Conservation (phyloP, 2,888 invertebrate species). For the Thera obeliscata region DNA sequence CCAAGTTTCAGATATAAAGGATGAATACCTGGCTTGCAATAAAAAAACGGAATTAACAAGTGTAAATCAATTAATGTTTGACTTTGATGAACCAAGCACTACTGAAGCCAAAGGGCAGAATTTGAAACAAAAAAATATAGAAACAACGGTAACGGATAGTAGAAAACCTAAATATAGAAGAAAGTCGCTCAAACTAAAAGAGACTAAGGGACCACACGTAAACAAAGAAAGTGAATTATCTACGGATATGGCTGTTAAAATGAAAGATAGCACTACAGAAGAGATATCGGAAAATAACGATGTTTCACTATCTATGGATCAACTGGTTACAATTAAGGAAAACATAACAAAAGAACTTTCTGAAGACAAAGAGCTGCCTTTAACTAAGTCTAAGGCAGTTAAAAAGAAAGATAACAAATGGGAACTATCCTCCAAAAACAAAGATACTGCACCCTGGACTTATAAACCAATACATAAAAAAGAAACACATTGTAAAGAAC, state of each 20-base stretch:
- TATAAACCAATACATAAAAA: slow-evolving; percentile 27
- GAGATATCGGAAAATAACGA: slow-evolving; percentile 10
- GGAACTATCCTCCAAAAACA: slow-evolving; percentile 38
- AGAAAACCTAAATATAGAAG: slow-evolving; percentile 54
- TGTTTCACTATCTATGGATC: slow-evolving; percentile 23
- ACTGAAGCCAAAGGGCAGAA: not conserved
- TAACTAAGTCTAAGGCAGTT: slow-evolving; percentile 1
- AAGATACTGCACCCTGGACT: slow-evolving; percentile 17
- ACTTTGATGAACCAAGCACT: slow-evolving; percentile 9
- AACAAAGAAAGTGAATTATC: slow-evolving; percentile 35
- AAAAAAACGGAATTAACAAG: not conserved
- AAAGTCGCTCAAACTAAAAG: slow-evolving; percentile 48
- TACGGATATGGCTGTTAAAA: slow-evolving; percentile 17
- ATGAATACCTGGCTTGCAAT: not conserved
- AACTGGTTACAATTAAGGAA: slow-evolving; percentile 15
- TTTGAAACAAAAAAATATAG: slow-evolving; percentile 13
- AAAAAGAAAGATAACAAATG: slow-evolving; percentile 32
- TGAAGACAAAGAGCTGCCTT: not conserved
- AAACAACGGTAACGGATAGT: slow-evolving; percentile 25
- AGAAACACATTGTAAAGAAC: slow-evolving; percentile 30
- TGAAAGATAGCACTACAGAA: slow-evolving; percentile 11
- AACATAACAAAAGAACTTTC: slow-evolving; percentile 11
- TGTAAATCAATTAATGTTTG: slow-evolving; percentile 4
- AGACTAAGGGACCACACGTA: slow-evolving; percentile 38
- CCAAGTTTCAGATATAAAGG: not conserved